Percentiles rank a stretch among this genome's conserved stretches.
These are phyloP conservation scores for Sphaerophoria taeniata DNA, from an alignment of 2,888 invertebrate genomes.

Conservation along the genomic window DNA sequence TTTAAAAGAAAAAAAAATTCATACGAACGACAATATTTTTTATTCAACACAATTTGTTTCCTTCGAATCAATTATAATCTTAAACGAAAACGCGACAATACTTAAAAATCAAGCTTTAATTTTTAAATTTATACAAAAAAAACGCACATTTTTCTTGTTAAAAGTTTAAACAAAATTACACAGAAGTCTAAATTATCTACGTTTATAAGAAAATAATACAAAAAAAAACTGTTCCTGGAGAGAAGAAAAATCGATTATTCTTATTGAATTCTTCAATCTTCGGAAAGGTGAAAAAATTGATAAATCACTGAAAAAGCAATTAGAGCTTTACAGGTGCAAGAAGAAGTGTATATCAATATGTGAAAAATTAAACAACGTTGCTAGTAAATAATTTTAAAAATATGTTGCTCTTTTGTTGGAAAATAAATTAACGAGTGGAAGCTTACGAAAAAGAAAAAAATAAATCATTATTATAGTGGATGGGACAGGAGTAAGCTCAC, in stretches of 20 bases:
- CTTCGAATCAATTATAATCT: not conserved
- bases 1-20: slow-evolving; percentile 45
- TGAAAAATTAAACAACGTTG: not conserved
- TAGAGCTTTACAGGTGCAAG: slow-evolving; percentile 35
- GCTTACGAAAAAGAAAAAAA: slow-evolving; percentile 6
- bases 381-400: slow-evolving; percentile 1
- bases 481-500: slow-evolving; percentile 56
- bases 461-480: slow-evolving; percentile 41
- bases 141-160: slow-evolving; percentile 9
- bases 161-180: slow-evolving; percentile 22
- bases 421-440: not conserved
- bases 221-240: slow-evolving; percentile 24
- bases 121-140: slow-evolving; percentile 14
- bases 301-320: slow-evolving; percentile 54
- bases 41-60: slow-evolving; percentile 6
- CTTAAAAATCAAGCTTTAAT: slow-evolving; percentile 18
- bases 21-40: slow-evolving; percentile 45
- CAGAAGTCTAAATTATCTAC: slow-evolving; percentile 34
- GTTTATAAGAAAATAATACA: not conserved
- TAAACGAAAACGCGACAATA: slow-evolving; percentile 54
- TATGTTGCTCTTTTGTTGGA: not conserved
- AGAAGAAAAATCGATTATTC: slow-evolving; percentile 65
- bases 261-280: slow-evolving; percentile 50
- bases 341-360: slow-evolving; percentile 9
- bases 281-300: slow-evolving; percentile 49